Conservation (phyloP, 2,797 vertebrate species). For the Artibeus lituratus region DNA sequence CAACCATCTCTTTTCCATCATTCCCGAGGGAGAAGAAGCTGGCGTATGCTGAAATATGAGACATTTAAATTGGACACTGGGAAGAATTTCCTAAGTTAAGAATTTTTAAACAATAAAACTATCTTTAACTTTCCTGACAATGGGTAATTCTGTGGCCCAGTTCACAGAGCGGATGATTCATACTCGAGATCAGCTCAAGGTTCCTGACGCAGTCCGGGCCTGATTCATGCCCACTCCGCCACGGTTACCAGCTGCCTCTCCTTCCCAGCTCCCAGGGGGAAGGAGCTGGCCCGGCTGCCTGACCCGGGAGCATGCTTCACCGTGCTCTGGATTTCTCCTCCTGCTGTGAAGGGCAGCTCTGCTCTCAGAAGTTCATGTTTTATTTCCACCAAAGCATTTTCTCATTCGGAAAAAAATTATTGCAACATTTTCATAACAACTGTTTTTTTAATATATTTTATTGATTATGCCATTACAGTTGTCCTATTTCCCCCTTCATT, state of each 20-base stretch:
- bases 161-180: background rate
- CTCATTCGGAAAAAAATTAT: background rate
- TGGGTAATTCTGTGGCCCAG: background rate
- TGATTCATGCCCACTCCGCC: background rate
- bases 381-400: background rate
- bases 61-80: background rate
- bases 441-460: no score
- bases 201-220: background rate
- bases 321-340: background rate
- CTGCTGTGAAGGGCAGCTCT: background rate
- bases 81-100: slow-evolving; percentile 4
- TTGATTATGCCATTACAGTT: no score
- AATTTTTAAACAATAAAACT: slow-evolving; percentile 23
- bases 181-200: background rate
- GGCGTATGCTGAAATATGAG: background rate
- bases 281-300: background rate
- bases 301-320: fast-evolving
- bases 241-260: fast-evolving
- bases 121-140: background rate
- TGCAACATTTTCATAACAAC: background rate
- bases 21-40: background rate
- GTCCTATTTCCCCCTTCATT: no score
- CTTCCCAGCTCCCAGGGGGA: background rate
- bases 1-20: background rate
- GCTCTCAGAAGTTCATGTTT: background rate